Conservation (phyloP, 2,113 vertebrate species). For the Phoenicopterus ruber region DNA sequence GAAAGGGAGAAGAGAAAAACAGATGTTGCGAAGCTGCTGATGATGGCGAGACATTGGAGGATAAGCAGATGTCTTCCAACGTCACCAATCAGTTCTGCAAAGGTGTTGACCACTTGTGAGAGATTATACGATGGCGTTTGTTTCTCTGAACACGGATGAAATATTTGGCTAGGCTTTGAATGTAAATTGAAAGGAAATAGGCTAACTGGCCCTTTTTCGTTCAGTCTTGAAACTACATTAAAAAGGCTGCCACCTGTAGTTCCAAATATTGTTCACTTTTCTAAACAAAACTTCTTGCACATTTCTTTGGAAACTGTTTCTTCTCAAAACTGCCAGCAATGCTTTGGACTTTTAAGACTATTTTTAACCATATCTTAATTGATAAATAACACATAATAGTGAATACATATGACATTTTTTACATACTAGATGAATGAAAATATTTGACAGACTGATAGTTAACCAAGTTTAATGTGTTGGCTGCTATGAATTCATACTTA, state of each 20-base stretch:
- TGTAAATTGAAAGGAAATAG: slow-evolving; percentile 19
- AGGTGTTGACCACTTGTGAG: not conserved
- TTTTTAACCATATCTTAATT: not conserved
- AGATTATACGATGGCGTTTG: not conserved
- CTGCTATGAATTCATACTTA: not conserved
- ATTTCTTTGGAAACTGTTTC: not conserved
- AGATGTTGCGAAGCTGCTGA: slow-evolving; percentile 30
- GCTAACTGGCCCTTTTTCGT: not conserved
- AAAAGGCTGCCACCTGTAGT: not conserved
- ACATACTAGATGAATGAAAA: not conserved
- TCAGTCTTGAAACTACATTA: not conserved
- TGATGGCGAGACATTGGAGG: not conserved
- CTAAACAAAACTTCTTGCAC: not conserved
- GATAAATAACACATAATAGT: not conserved
- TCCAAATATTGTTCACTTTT: not conserved
- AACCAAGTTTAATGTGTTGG: not conserved
- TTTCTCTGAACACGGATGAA: slow-evolving; percentile 42
- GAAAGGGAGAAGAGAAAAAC: not conserved
- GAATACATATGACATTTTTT: not conserved
- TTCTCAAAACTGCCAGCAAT: not conserved
- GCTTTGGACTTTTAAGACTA: not conserved
- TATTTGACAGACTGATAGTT: not conserved
- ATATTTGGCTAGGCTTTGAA: slow-evolving; percentile 32
- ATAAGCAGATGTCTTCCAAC: not conserved
- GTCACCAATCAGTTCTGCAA: not conserved